A percentile compares a stretch with the other conserved stretches of the same genome.
Evolutionary conservation across 2,888 invertebrate genomes (phyloP).

Genomic region (Schizotus pectinicornis): DNA sequence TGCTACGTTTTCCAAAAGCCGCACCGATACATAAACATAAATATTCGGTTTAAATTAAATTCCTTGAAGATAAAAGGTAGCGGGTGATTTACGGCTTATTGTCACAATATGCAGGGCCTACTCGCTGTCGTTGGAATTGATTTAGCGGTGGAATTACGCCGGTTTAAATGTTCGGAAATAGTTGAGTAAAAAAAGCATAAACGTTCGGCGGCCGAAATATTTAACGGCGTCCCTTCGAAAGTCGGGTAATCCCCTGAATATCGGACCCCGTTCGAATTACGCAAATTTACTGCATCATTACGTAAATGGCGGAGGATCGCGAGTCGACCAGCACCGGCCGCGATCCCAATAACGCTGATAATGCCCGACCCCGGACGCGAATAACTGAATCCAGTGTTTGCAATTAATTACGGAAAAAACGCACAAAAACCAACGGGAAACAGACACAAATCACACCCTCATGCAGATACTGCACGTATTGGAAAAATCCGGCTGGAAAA

Average conservation of each 20-base stretch:
- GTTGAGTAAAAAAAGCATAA: slow-evolving; percentile 19
- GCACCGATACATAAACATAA: no score
- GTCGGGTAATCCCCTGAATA: slow-evolving; percentile 26
- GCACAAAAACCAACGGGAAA: slow-evolving; percentile 44
- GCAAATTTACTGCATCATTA: slow-evolving; percentile 55
- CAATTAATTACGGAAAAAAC: slow-evolving; percentile 48
- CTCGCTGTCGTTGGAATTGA: background rate
- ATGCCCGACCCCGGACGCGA: slow-evolving; percentile 45
- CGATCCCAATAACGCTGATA: slow-evolving; percentile 51
- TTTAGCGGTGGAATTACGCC: background rate
- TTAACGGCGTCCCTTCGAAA: slow-evolving; percentile 21
- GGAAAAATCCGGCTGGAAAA: slow-evolving; percentile 49
- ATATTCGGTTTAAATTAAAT: no score
- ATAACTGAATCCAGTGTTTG: slow-evolving; percentile 49
- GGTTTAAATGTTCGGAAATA: slow-evolving; percentile 1
- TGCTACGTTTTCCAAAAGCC: no score
- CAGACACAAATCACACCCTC: slow-evolving; percentile 50
- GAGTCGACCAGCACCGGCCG: slow-evolving; percentile 32
- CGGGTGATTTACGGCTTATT: background rate
- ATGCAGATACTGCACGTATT: slow-evolving; percentile 47
- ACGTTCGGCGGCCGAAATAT: slow-evolving; percentile 21
- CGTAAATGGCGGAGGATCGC: slow-evolving; percentile 48
- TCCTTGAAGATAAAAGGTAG: no score
- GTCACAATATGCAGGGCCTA: background rate
- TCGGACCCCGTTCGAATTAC: slow-evolving; percentile 44